Percentiles rank a stretch among this genome's conserved stretches.
Conservation (phyloP, 1,140 invertebrate genomes). For the Elysia chlorotica region DNA sequence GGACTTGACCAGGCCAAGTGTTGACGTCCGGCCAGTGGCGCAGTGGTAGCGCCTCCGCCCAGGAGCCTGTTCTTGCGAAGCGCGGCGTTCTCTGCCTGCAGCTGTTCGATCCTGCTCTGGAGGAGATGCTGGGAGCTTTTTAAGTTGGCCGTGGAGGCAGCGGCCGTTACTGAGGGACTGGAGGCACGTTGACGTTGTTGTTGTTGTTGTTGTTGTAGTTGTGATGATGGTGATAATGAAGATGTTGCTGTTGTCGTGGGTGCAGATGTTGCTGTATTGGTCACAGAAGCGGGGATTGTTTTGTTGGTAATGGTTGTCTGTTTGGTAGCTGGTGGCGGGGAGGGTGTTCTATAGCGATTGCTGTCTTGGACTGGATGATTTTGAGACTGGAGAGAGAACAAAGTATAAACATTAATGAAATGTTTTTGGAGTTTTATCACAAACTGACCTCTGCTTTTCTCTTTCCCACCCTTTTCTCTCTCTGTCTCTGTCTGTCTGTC, state of each 20-base stretch:
- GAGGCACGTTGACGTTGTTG: not conserved
- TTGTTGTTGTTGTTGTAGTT: conserved; percentile 4
- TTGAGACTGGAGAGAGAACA: not conserved
- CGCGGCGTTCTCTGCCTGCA: conserved; percentile 39
- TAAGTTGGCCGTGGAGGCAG: conserved; percentile 10
- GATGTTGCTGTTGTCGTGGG: not conserved
- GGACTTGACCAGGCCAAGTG: too few relatives aligned
- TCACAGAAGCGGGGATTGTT: too few relatives aligned
- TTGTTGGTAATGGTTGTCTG: conserved; percentile 1
- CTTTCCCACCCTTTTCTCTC: too few relatives aligned
- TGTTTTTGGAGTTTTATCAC: too few relatives aligned
- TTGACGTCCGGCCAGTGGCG: too few relatives aligned
- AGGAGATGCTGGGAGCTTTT: conserved; percentile 22
- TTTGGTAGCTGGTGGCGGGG: not conserved
- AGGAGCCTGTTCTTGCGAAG: conserved; percentile 33
- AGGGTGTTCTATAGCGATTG: conserved; percentile 2
- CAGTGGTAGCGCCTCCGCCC: conserved; percentile 12
- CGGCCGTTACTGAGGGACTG: conserved; percentile 2
- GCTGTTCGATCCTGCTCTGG: conserved; percentile 32
- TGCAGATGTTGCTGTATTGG: not conserved
- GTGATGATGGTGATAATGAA: not conserved
- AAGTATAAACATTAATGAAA: too few relatives aligned
- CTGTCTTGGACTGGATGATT: not conserved
- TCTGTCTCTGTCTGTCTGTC: too few relatives aligned
- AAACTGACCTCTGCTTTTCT: too few relatives aligned